Conservation (phyloP, 2,797 vertebrate genomes). For the Cynopterus sphinx region DNA sequence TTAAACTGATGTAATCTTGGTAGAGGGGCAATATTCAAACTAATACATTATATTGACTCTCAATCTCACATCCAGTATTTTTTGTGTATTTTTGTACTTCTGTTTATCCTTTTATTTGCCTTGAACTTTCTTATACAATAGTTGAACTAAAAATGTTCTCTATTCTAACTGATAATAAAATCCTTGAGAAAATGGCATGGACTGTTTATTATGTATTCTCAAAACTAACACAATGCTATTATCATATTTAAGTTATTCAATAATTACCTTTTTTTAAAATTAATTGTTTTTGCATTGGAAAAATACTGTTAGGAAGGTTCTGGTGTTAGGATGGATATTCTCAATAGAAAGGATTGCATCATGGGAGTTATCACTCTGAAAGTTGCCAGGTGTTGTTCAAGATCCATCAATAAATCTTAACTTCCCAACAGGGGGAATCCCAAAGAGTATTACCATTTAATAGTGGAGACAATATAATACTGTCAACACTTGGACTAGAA, state of each 20-base stretch:
- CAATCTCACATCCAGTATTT: neutral
- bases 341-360: neutral
- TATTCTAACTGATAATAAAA: neutral
- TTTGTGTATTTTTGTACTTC: neutral
- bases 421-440: neutral
- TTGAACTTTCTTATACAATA: neutral
- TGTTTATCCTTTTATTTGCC: neutral
- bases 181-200: neutral
- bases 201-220: neutral
- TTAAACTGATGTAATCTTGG: neutral
- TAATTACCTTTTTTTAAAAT: neutral
- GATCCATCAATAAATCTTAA: neutral
- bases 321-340: neutral
- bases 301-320: neutral
- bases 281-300: neutral
- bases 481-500: neutral
- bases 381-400: neutral
- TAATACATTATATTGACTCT: neutral
- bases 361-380: neutral
- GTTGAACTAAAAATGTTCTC: neutral
- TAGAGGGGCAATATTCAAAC: neutral
- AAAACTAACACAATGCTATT: neutral
- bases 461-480: neutral
- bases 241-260: neutral
- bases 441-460: neutral